Evolutionary conservation across 1,140 invertebrate species (phyloP), one percentile per base, ranked within the genome.

Genomic region (Brachionus plicatilis): DNA sequence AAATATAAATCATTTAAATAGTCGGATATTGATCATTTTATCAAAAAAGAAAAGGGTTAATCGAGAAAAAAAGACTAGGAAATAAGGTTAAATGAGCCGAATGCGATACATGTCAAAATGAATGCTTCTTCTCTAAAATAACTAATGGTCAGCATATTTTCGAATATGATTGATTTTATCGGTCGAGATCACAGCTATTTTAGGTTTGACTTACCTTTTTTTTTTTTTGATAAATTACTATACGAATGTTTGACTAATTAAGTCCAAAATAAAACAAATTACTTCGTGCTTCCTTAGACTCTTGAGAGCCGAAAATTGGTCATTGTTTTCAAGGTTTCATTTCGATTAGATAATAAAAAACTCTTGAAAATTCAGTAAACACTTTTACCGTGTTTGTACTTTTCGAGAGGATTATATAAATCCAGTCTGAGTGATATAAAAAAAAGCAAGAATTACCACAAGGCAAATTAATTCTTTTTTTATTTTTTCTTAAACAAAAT

Each of bases 61-160:
- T 76, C 20, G 45, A 50, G 11, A 75, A 43, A 75, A 75, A 75
- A 76, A 76, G 45, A 76, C 72, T 76, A 50, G 43, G 45, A 76
- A 76, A 50, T 45, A 27, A 27, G 72, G 72, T 76, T 76, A 76
- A 76, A 76, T 76, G 72, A 76, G 72, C 72, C 72, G 72, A 76
- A 50, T 12, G 41, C 27, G 41, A 76, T 50, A 50, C 20, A 76
- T 50, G 72, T 50, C 41, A 50, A 76, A 76, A 27, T 37, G 12
- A 12, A 27, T 76, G 43, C 20, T 76, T 50, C 8, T 76, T 27
- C 20, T 29, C 5, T 70, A 29, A 29, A 70, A 75, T 76, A 50
- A 50, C 72, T 50, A 76, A 76, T 76, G 45, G 72, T 50, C 24
- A 50, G 45, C 20, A 53, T 76, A 72, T 72, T 72, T 72, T 20